These are phyloP conservation scores for Plagiodera versicolora DNA, from an alignment of 2,888 invertebrate species.

Conservation along the genomic window DNA sequence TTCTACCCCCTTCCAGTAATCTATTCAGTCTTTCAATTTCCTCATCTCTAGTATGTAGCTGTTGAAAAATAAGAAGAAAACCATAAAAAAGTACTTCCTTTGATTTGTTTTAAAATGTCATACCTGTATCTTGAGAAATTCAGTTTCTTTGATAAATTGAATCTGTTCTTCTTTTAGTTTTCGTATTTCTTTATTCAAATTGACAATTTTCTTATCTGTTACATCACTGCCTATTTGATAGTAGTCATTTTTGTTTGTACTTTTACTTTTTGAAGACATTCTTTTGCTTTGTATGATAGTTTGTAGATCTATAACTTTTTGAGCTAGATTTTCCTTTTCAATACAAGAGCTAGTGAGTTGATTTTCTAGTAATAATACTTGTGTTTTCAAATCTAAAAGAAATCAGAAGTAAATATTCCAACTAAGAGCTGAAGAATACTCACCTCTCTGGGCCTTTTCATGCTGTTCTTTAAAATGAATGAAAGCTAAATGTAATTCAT, in stretches of 20 bases:
- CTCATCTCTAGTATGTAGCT: constrained; percentile 60
- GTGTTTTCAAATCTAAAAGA: constrained; percentile 56
- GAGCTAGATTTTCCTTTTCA: constrained; percentile 39
- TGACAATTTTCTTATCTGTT: constrained; percentile 51
- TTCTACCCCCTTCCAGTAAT: constrained; percentile 72
- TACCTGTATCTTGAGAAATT: constrained; percentile 55
- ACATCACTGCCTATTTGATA: constrained; percentile 56
- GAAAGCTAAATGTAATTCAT: constrained; percentile 69
- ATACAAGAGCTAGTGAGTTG: constrained; percentile 63
- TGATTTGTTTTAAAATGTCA: too few species aligned
- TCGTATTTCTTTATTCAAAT: constrained; percentile 53
- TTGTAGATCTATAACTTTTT: constrained; percentile 21
- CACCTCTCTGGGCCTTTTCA: constrained; percentile 62
- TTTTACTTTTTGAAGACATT: constrained; percentile 10
- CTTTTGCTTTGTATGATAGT: background rate
- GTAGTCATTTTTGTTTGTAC: constrained; percentile 39
- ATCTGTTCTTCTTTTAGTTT: constrained; percentile 53
- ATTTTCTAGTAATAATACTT: constrained; percentile 58
- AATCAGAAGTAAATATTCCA: background rate
- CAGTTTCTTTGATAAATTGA: constrained; percentile 48
- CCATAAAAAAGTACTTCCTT: too few species aligned
- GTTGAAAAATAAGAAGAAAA: constrained; percentile 17
- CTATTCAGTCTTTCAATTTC: constrained; percentile 72
- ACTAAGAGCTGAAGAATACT: background rate
- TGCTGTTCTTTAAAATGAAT: constrained; percentile 67